phyloP scores from a whole-genome alignment of 2,113 vertebrate genomes.

The Anoura caudifer region DNA sequence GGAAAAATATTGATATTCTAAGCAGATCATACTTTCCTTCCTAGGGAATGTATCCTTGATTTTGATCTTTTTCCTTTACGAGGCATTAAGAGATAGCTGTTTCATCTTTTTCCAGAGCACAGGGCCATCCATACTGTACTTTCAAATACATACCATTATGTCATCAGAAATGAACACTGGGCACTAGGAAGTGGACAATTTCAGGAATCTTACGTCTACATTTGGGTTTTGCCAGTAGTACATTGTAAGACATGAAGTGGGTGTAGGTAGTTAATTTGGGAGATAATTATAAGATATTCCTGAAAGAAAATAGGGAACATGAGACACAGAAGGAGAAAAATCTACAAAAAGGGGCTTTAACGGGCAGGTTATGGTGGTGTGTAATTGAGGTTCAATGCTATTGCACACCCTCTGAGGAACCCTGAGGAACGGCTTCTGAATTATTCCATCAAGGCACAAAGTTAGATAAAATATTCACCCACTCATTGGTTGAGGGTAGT shows the following conservation, averaged over 20 bases:
- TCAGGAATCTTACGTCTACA: not conserved
- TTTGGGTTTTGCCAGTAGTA: not conserved
- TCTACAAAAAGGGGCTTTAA: not conserved
- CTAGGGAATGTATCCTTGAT: not conserved
- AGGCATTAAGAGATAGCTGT: not conserved
- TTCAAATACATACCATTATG: not conserved
- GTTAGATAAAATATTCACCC: not conserved
- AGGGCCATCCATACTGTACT: not conserved
- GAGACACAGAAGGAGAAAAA: not conserved
- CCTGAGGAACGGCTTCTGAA: not conserved
- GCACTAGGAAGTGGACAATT: not conserved
- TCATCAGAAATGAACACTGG: not conserved
- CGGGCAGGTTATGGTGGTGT: not conserved
- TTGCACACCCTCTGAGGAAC: not conserved
- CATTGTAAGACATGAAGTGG: not conserved
- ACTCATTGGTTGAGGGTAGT: not conserved
- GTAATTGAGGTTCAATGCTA: not conserved
- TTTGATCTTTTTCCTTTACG: not conserved
- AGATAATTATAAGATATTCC: not conserved
- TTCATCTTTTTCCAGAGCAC: not conserved
- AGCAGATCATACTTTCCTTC: slow-evolving; percentile 26
- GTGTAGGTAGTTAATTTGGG: not conserved
- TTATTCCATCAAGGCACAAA: not conserved
- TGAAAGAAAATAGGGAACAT: not conserved
- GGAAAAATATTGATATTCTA: slow-evolving; percentile 34